Evolutionary conservation across 2,888 invertebrate genomes (phyloP), one percentile per base, ranked within the genome.

Genomic region (Resseliella maxima): DNA sequence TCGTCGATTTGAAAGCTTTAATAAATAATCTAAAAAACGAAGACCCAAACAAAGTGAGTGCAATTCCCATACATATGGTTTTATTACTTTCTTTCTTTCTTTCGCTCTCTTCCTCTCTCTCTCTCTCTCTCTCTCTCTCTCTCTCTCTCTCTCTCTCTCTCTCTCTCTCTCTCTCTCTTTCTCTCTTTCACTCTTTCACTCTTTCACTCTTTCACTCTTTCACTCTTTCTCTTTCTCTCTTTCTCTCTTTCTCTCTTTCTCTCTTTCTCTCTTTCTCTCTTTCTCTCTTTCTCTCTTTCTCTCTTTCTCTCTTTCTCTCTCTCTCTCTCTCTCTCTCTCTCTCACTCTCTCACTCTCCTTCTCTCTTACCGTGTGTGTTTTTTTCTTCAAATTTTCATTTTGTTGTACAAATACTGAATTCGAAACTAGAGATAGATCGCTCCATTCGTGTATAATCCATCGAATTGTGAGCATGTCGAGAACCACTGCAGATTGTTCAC

Each of bases 11-110:
- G 87, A 89, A 88, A 86, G 88, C 87, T 86, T 88, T 91, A 86
- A 88, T 91, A 86, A 87, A 89, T 50, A 89, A 89, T 85, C 89
- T 91, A 45, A 88, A 88, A 18, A 87, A 87, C 1, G 90, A 89
- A 88, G 88, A 91, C 88, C 88, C 89, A 46, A 89, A 88, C 45
- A 88, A 89, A 89, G 91, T 91, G 88, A 87, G 88, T 88, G 31
- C 59, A 59, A 59, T 59, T 59, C 59, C 24, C 59, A 59, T 72
- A 72, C 72, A 31, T 31, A 3, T 59, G 6, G 41, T 12, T 41
- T 12, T 50, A 2, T 50, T 50, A 15, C 2, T 50, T 50, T 18
- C 18, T 6, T 18, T 18, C 8, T 50, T 18, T 50, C 18, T 18
- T 15, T 18, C 18, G 8, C 2, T 50, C 15, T 41, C 46, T 50